Conservation (phyloP, 1,140 invertebrate species). For the Apis florea region DNA sequence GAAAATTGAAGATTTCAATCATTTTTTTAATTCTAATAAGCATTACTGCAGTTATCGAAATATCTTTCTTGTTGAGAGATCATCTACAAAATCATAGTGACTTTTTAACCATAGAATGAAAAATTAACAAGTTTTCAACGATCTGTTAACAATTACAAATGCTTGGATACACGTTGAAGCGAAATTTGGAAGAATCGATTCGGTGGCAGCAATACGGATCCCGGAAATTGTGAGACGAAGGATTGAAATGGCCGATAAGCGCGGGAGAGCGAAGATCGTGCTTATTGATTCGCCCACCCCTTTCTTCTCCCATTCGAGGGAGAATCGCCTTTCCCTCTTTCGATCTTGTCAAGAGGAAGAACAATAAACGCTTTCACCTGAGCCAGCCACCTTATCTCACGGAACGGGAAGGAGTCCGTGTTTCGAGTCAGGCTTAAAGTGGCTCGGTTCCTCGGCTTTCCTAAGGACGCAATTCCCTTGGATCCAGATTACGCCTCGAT, state of each 20-base stretch:
- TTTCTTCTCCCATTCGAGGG: no score
- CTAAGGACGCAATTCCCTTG: slow-evolving; percentile 44
- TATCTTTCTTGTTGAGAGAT: no score
- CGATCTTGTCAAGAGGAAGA: slow-evolving; percentile 38
- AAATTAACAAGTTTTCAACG: no score
- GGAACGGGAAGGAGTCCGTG: slow-evolving; percentile 10
- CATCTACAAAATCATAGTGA: no score
- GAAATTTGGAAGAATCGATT: slow-evolving; percentile 10
- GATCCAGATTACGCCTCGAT: slow-evolving; percentile 29
- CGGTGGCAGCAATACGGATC: neutral
- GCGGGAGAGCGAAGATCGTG: slow-evolving; percentile 1
- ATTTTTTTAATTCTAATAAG: neutral
- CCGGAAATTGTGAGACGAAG: neutral
- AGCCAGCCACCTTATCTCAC: slow-evolving; percentile 9
- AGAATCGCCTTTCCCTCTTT: slow-evolving; percentile 16
- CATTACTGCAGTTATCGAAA: no score
- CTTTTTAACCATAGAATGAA: no score
- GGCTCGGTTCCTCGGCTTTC: slow-evolving; percentile 11
- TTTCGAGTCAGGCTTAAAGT: slow-evolving; percentile 40
- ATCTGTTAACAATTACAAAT: neutral
- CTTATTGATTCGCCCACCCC: slow-evolving; percentile 29
- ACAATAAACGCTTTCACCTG: slow-evolving; percentile 32
- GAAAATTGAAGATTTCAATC: no score
- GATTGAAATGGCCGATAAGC: slow-evolving; percentile 14
- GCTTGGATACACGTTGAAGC: neutral